phyloP scores from a whole-genome alignment of 2,888 invertebrate genomes.

The Acrobasis consociella region DNA sequence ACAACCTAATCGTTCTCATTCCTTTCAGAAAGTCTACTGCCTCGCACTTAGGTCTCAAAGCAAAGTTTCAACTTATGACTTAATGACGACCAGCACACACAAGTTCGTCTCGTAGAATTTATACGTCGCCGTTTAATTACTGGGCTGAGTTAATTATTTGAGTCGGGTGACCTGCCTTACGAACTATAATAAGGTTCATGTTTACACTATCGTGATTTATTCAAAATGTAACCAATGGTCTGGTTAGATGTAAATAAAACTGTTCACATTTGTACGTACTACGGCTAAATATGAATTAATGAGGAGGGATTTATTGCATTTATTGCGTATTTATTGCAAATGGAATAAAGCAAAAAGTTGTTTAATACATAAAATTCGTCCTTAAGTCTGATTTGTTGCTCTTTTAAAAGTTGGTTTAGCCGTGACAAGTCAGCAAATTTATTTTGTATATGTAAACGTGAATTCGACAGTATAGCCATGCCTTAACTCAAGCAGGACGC shows the following conservation, averaged over 20 bases:
- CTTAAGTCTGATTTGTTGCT: no score
- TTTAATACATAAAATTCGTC: no score
- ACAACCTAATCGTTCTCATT: background rate
- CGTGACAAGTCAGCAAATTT: no score
- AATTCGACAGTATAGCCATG: constrained; percentile 19
- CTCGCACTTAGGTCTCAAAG: background rate
- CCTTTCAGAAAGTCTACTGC: background rate
- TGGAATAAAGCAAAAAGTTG: no score
- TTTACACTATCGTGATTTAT: constrained; percentile 10
- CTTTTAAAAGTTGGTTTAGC: no score
- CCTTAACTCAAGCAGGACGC: constrained; percentile 23
- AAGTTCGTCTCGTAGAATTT: constrained; percentile 9
- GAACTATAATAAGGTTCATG: background rate
- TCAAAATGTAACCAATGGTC: background rate
- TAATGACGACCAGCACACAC: background rate
- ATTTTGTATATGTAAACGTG: no score
- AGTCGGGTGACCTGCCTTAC: constrained; percentile 30
- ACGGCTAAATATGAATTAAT: background rate
- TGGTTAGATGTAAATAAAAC: background rate
- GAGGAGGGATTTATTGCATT: no score
- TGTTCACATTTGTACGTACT: background rate
- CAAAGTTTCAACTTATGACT: background rate
- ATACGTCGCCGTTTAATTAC: constrained; percentile 39
- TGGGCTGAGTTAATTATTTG: constrained; percentile 40
- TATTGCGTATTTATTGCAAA: no score